Percentiles rank a stretch among this genome's conserved stretches.
phyloP scores from a whole-genome alignment of 1,140 invertebrate species.

The Reticulitermes speratus region DNA sequence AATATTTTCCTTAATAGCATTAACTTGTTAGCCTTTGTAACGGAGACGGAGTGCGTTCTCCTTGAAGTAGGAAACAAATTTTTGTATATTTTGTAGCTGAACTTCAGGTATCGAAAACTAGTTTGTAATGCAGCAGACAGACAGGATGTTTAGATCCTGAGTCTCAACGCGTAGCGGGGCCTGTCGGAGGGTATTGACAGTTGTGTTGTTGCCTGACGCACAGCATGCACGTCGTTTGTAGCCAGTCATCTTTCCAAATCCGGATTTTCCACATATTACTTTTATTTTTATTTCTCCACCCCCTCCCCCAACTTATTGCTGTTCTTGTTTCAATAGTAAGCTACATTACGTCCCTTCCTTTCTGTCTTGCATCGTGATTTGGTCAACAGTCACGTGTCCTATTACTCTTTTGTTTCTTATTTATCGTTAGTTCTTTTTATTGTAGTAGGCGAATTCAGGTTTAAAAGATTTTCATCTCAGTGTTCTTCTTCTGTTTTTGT shows the following conservation, averaged over 20 bases:
- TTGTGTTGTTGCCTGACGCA: not conserved
- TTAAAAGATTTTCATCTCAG: not conserved
- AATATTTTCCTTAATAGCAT: too few species aligned
- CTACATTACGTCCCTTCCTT: not conserved
- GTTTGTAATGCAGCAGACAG: too few species aligned
- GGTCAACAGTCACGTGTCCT: slow-evolving; percentile 6
- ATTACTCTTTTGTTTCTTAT: not conserved
- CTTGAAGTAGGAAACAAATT: too few species aligned
- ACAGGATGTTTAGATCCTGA: too few species aligned
- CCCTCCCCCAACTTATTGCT: not conserved
- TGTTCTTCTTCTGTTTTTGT: not conserved
- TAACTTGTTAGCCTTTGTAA: too few species aligned
- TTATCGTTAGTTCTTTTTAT: not conserved
- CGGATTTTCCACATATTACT: not conserved
- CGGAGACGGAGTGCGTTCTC: too few species aligned
- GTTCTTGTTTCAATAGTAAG: slow-evolving; percentile 7
- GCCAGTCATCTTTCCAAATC: not conserved
- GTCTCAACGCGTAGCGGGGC: too few species aligned
- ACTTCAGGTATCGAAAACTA: too few species aligned
- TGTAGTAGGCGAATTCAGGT: not conserved
- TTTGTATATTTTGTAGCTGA: too few species aligned
- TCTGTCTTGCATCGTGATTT: not conserved
- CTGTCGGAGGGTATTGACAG: not conserved
- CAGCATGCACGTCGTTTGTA: not conserved
- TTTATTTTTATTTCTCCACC: not conserved